These are phyloP conservation scores for Mythimna albipuncta DNA, from an alignment of 2,888 invertebrate species.

Conservation along the genomic window DNA sequence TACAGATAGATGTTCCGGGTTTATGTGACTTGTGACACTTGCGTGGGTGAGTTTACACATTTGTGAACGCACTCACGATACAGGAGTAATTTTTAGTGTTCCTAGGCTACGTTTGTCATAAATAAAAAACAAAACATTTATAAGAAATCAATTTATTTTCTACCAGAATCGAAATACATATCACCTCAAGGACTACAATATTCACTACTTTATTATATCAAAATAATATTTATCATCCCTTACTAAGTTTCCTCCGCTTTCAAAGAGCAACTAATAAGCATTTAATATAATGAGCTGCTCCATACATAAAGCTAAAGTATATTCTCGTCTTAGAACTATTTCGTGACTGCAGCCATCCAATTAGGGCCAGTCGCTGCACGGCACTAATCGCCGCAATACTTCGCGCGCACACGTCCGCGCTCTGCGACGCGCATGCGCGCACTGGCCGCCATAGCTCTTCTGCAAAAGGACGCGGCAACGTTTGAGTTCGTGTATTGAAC, in stretches of 20 bases:
- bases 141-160: not conserved
- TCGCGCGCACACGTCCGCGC: slow-evolving; percentile 68
- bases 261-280: slow-evolving; percentile 19
- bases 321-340: slow-evolving; percentile 55
- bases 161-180: not conserved
- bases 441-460: slow-evolving; percentile 74
- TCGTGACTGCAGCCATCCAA: slow-evolving; percentile 72
- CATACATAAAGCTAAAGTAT: slow-evolving; percentile 49
- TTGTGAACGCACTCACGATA: no score
- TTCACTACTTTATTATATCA: not conserved
- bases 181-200: not conserved
- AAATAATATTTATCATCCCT: slow-evolving; percentile 3
- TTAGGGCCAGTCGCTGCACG: slow-evolving; percentile 64
- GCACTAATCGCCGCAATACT: slow-evolving; percentile 71
- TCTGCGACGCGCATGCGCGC: slow-evolving; percentile 55
- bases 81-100: no score
- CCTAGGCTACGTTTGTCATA: no score
- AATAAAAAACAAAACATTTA: not conserved
- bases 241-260: not conserved
- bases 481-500: slow-evolving; percentile 58
- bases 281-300: slow-evolving; percentile 47
- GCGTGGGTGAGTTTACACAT: no score
- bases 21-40: no score
- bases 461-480: slow-evolving; percentile 72
- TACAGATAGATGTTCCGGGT: no score